phyloP scores from a whole-genome alignment of 92 coral and sea anemone genomes.

The Pocillopora grandis region DNA sequence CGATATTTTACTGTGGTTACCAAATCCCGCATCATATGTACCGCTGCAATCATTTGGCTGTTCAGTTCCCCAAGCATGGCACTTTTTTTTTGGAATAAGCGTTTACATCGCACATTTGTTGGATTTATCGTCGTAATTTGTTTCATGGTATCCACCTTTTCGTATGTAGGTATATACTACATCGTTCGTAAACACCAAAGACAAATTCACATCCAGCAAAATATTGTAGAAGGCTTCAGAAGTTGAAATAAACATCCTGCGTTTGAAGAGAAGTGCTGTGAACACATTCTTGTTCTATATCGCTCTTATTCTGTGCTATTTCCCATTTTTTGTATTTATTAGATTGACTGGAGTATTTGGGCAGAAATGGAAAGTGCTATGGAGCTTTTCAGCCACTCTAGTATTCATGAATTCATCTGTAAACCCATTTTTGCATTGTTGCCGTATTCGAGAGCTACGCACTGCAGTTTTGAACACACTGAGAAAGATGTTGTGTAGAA shows the following conservation, averaged over 20 bases:
- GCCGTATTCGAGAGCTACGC: conserved; percentile 19
- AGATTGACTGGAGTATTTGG: background rate
- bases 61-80: background rate
- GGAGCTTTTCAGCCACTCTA: background rate
- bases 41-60: background rate
- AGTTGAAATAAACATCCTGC: background rate
- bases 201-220: background rate
- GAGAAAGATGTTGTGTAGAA: too few relatives aligned
- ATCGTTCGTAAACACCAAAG: background rate
- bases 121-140: background rate
- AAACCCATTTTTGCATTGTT: background rate
- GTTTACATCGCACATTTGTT: background rate
- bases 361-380: background rate
- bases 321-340: conserved; percentile 1
- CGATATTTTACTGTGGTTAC: background rate
- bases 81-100: background rate
- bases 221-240: background rate
- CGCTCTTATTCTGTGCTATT: background rate
- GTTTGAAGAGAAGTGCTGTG: background rate
- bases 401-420: background rate
- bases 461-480: conserved; percentile 5
- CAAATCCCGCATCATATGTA: background rate
- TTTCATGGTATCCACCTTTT: background rate
- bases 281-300: background rate
- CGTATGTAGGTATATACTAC: background rate